These are phyloP conservation scores for Seira ritae DNA, from an alignment of 2,888 invertebrate species.

Conservation along the genomic window DNA sequence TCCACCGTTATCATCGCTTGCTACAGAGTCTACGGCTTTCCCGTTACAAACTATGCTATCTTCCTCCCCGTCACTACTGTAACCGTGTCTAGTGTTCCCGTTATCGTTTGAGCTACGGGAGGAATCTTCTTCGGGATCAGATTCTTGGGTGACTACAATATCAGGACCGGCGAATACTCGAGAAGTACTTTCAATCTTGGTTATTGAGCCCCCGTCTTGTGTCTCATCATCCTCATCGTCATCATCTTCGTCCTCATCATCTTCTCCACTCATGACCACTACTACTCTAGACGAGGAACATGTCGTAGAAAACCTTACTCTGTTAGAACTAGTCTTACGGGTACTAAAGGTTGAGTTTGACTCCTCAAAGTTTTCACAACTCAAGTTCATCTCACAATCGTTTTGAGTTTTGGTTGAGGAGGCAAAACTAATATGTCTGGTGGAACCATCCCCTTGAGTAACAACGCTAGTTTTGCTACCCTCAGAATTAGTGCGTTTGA, in stretches of 20 bases:
- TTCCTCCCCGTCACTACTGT: conserved; percentile 62
- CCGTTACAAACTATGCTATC: conserved; percentile 56
- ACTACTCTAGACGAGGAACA: conserved; percentile 27
- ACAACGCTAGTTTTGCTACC: conserved; percentile 1
- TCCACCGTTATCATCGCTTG: conserved; percentile 48
- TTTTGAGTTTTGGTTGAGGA: neutral
- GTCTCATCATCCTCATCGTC: conserved; percentile 15
- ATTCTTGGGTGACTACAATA: conserved; percentile 71
- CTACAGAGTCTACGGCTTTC: conserved; percentile 35
- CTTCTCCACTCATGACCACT: conserved; percentile 21
- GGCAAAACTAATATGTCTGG: conserved; percentile 4
- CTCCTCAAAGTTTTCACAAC: conserved; percentile 34
- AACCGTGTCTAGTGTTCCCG: conserved; percentile 54
- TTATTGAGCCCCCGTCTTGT: neutral
- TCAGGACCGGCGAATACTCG: conserved; percentile 54
- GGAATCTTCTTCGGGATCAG: conserved; percentile 52
- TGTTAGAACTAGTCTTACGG: conserved; percentile 23
- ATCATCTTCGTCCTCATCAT: neutral
- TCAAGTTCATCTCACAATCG: conserved; percentile 31
- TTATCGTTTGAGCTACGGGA: conserved; percentile 32
- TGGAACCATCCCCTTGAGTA: neutral
- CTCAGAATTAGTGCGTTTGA: neutral
- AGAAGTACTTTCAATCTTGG: neutral
- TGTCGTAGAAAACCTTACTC: conserved; percentile 23
- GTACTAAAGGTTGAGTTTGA: conserved; percentile 23